These are phyloP conservation scores for Temnothorax unifasciatus DNA, from an alignment of 2,888 invertebrate species.

Conservation along the genomic window DNA sequence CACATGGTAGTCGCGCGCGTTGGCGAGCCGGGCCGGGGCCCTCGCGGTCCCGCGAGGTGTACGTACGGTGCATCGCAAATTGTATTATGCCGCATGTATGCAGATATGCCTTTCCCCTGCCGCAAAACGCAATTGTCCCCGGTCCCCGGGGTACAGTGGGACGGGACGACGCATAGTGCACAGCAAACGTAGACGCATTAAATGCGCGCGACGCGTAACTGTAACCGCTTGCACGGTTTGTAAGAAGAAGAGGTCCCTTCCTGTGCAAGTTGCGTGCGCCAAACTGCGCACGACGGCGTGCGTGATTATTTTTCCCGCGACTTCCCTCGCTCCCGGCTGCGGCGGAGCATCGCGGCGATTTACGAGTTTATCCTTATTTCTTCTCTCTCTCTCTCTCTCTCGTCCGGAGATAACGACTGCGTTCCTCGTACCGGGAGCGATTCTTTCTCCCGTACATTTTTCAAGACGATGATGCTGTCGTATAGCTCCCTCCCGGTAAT, in stretches of 20 bases:
- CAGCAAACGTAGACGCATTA: conserved; percentile 43
- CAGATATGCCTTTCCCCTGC: conserved; percentile 72
- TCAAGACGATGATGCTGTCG: conserved; percentile 16
- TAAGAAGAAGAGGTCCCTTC: conserved; percentile 36
- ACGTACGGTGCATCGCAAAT: conserved; percentile 70
- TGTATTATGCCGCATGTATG: conserved; percentile 75
- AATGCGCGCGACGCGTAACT: conserved; percentile 55
- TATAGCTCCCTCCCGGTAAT: conserved; percentile 16
- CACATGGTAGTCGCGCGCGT: conserved; percentile 66
- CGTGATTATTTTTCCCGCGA: conserved; percentile 70
- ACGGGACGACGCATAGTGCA: conserved; percentile 10
- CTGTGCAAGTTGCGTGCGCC: conserved; percentile 67
- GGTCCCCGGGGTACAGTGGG: conserved; percentile 72
- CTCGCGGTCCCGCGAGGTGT: conserved; percentile 45
- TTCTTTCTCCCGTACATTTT: conserved; percentile 13
- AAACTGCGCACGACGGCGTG: conserved; percentile 58
- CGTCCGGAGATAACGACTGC: conserved; percentile 69
- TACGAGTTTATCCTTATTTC: conserved; percentile 57
- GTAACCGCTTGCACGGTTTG: conserved; percentile 51
- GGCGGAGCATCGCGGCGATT: conserved; percentile 53
- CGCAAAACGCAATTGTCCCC: conserved; percentile 83
- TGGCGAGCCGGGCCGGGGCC: conserved; percentile 40
- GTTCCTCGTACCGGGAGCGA: conserved; percentile 18
- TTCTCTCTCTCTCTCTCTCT: conserved; percentile 26
- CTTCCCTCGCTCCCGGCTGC: conserved; percentile 27